These are phyloP conservation scores for Pristionchus exspectatus DNA, from an alignment of 2,888 invertebrate species.

Conservation along the genomic window DNA sequence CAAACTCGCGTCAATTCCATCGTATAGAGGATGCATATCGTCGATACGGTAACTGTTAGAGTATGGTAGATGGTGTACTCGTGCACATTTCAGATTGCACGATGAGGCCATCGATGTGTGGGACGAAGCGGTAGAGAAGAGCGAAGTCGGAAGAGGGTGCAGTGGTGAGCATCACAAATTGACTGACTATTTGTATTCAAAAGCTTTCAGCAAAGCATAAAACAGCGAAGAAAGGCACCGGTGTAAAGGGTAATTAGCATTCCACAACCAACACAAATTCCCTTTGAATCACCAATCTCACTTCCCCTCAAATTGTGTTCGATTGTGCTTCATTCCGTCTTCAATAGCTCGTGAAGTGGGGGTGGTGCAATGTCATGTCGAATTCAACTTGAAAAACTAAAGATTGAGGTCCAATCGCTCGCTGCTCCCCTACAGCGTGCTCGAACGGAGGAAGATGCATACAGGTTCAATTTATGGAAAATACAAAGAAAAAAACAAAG, in stretches of 20 bases:
- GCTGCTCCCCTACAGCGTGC: conserved; percentile 66
- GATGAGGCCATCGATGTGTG: conserved; percentile 65
- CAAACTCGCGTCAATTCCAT: conserved; percentile 31
- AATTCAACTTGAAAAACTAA: not conserved
- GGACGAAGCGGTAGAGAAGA: conserved; percentile 64
- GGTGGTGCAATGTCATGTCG: not conserved
- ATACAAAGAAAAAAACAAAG: not conserved
- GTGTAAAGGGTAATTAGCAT: not conserved
- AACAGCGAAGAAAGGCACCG: not conserved
- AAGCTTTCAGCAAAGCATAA: not conserved
- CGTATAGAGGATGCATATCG: conserved; percentile 68
- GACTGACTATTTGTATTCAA: not conserved
- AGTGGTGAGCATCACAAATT: conserved; percentile 60
- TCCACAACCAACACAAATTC: not conserved
- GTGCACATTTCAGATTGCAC: conserved; percentile 58
- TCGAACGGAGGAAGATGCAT: conserved; percentile 69
- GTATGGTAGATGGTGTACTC: not conserved
- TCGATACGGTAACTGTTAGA: conserved; percentile 52
- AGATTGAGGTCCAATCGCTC: conserved; percentile 65
- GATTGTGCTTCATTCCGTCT: not conserved
- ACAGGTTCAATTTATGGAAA: not conserved
- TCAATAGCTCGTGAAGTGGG: conserved; percentile 17
- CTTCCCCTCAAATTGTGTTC: not conserved
- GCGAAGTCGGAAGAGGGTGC: conserved; percentile 64
- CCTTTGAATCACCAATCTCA: not conserved